Percentiles rank a stretch among this genome's conserved stretches.
Evolutionary conservation across 1,140 invertebrate species (phyloP).

Genomic region (Hylyphantes graminicola): DNA sequence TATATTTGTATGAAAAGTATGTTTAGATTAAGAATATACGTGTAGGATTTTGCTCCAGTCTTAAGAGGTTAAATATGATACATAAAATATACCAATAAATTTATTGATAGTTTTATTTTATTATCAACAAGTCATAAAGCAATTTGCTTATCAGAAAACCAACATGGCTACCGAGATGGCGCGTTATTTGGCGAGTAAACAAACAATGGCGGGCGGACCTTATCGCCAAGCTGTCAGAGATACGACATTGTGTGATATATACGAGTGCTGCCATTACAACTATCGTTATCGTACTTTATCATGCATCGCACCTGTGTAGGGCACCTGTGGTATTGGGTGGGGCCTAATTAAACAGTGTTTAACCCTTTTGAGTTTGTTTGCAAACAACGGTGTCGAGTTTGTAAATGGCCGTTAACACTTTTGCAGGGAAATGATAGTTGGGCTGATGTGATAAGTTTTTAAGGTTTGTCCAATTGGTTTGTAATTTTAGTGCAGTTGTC

Average conservation of each 20-base stretch:
- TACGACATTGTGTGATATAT: conserved; percentile 19
- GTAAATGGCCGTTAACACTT: too few relatives aligned
- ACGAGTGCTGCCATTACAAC: conserved; percentile 14
- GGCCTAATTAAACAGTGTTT: neutral
- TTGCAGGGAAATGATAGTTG: too few relatives aligned
- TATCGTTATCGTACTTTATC: neutral
- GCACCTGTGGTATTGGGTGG: neutral
- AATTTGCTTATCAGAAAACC: conserved; percentile 34
- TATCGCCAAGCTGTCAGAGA: conserved; percentile 27
- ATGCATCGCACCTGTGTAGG: neutral
- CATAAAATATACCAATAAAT: too few relatives aligned
- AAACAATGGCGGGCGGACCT: conserved; percentile 16
- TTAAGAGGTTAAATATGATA: too few relatives aligned
- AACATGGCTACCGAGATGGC: conserved; percentile 25
- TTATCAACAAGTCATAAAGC: conserved; percentile 3
- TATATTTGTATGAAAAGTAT: too few relatives aligned
- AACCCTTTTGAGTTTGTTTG: neutral
- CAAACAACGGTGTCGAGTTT: neutral
- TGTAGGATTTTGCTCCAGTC: too few relatives aligned
- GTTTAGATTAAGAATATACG: too few relatives aligned
- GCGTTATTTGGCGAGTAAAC: conserved; percentile 27
- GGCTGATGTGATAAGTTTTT: neutral
- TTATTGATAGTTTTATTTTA: too few relatives aligned
- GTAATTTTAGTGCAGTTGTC: neutral
- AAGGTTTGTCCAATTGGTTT: neutral